Conservation (phyloP, 2,888 invertebrate species). For the Phlogophora meticulosa region DNA sequence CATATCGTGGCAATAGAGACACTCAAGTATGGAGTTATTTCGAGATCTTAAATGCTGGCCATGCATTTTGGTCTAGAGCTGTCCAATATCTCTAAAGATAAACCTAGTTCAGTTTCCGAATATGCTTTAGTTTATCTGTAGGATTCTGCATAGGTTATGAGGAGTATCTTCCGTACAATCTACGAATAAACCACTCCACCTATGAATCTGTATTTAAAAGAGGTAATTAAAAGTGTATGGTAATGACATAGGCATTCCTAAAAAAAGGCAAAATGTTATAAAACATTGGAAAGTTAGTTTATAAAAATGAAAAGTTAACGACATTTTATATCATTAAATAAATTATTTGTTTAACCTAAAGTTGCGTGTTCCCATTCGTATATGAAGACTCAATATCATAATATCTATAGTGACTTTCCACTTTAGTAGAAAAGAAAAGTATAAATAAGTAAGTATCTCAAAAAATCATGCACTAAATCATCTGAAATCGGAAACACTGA, state of each 20-base stretch:
- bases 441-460: too few relatives aligned
- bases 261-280: background rate
- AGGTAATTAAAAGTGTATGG: background rate
- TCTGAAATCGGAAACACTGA: background rate
- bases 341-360: conserved; percentile 1
- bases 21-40: conserved; percentile 39
- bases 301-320: background rate
- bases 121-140: background rate
- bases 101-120: background rate
- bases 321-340: background rate
- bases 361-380: background rate
- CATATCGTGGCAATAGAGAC: background rate
- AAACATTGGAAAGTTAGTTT: conserved; percentile 5
- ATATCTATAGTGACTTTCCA: too few relatives aligned
- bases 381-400: background rate
- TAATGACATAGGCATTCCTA: background rate
- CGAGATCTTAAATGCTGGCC: conserved; percentile 23
- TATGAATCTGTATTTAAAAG: background rate
- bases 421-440: too few relatives aligned
- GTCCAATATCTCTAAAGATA: conserved; percentile 3
- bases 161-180: background rate
- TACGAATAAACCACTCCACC: background rate
- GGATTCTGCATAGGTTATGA: background rate
- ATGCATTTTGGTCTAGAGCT: conserved; percentile 27
- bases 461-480: background rate